Conservation (phyloP, 2,113 vertebrate genomes). For the Pluvialis apricaria region DNA sequence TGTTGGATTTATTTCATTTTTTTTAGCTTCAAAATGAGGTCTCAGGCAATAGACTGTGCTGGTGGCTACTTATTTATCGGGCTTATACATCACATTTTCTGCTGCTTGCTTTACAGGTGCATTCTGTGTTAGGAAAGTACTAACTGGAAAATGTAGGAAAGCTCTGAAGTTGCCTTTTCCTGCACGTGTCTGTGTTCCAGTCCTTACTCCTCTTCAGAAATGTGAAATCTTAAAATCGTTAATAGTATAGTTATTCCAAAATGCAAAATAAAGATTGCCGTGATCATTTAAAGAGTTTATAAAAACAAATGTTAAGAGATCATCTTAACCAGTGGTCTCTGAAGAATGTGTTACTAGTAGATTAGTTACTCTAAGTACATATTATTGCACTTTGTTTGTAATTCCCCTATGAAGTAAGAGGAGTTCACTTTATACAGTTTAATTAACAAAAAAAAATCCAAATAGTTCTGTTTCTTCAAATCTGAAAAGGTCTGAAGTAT, state of each 20-base stretch:
- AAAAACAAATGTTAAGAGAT: not conserved
- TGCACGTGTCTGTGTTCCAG: rapidly evolving
- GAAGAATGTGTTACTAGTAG: not conserved
- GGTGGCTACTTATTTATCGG: not conserved
- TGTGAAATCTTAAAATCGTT: not conserved
- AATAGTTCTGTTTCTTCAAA: not conserved
- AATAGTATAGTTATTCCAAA: not conserved
- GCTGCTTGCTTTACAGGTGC: not conserved
- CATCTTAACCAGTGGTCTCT: not conserved
- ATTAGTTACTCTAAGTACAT: not conserved
- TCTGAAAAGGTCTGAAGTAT: not conserved
- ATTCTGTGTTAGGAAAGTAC: not conserved
- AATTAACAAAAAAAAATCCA: not conserved
- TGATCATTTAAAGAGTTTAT: not conserved
- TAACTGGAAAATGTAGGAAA: not conserved
- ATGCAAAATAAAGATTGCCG: not conserved
- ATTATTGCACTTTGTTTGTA: not conserved
- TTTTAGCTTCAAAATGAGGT: not conserved
- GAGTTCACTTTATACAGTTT: not conserved
- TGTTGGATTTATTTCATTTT: not conserved
- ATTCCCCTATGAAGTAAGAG: not conserved
- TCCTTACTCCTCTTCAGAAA: not conserved
- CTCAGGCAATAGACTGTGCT: not conserved
- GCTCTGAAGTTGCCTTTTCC: not conserved
- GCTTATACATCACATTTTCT: not conserved